Evolutionary conservation across 2,113 vertebrate species (phyloP).

Genomic region (Corythaixoides concolor): DNA sequence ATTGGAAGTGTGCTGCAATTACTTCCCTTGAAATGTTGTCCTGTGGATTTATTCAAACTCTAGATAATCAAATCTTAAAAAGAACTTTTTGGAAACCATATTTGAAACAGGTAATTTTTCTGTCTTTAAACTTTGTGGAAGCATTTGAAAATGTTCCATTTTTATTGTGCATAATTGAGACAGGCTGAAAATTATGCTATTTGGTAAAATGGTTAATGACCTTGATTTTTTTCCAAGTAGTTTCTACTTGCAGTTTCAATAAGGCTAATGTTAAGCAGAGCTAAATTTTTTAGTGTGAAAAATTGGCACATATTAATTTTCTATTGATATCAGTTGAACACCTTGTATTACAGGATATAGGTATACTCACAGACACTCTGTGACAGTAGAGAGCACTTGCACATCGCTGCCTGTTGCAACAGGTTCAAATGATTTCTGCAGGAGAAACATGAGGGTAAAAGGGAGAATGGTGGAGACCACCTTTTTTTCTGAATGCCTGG

Average conservation of each 20-base stretch:
- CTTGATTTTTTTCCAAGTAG: not conserved
- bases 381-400: not conserved
- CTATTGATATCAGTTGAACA: not conserved
- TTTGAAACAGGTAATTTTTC: not conserved
- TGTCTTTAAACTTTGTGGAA: not conserved
- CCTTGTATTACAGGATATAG: not conserved
- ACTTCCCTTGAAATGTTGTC: not conserved
- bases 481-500: not conserved
- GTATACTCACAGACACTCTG: not conserved
- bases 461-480: not conserved
- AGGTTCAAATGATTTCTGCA: not conserved
- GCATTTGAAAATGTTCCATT: not conserved
- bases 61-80: not conserved
- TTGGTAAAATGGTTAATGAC: not conserved
- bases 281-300: not conserved
- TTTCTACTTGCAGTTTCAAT: not conserved
- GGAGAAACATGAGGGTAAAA: not conserved
- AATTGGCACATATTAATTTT: not conserved
- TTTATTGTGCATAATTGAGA: not conserved
- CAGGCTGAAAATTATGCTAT: not conserved
- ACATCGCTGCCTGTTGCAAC: not conserved
- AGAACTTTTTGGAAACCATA: not conserved
- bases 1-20: not conserved
- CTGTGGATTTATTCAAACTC: not conserved
- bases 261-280: not conserved